Conservation (phyloP, 2,113 vertebrate genomes). For the Xyrauchen texanus region DNA sequence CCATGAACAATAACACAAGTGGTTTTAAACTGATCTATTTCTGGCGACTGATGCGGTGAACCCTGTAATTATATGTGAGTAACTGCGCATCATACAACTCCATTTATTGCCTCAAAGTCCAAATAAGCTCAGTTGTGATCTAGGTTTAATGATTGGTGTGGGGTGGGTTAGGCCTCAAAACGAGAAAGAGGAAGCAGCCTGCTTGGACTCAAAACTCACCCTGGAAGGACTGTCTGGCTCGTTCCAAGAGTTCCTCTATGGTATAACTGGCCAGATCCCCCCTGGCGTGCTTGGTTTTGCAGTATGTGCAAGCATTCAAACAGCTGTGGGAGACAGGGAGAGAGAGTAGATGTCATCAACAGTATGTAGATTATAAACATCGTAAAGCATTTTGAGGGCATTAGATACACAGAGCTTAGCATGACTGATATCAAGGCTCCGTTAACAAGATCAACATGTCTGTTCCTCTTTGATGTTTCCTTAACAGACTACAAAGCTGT, state of each 20-base stretch:
- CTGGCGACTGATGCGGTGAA: no score
- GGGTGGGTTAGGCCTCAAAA: not conserved
- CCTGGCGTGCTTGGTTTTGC: slow-evolving; percentile 97
- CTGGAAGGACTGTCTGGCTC: slow-evolving; percentile 94
- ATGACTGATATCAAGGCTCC: no score
- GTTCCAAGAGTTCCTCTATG: slow-evolving; percentile 87
- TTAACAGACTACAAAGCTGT: no score
- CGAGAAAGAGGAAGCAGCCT: not conserved
- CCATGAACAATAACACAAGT: no score
- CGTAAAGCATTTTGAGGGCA: not conserved
- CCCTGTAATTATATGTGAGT: no score
- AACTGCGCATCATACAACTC: no score
- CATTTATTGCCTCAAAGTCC: no score
- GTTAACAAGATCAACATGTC: no score
- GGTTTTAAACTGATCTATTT: no score
- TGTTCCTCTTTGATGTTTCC: no score
- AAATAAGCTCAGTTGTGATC: no score
- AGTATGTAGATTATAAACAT: not conserved
- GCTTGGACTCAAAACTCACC: slow-evolving; percentile 75
- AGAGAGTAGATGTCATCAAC: not conserved
- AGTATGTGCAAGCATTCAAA: slow-evolving; percentile 97
- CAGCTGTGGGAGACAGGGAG: slow-evolving; percentile 75
- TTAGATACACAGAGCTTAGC: not conserved
- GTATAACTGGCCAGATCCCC: slow-evolving; percentile 95
- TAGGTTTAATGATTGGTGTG: no score